phyloP scores from a whole-genome alignment of 2,888 invertebrate species.

The Graphium colonna region DNA sequence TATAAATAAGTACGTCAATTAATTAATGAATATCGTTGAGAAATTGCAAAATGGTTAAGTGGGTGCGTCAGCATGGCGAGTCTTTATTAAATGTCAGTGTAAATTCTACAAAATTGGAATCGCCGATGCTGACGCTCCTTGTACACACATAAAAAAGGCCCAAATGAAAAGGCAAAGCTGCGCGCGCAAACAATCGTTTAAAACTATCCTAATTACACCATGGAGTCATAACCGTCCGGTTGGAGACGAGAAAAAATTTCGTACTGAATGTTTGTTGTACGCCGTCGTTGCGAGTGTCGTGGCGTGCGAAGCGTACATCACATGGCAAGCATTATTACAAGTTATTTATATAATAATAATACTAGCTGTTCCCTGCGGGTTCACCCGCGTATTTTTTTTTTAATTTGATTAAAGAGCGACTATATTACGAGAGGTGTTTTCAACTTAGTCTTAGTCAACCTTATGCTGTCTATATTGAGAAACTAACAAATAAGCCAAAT shows the following conservation, averaged over 20 bases:
- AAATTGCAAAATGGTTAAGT: background rate
- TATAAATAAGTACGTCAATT: background rate
- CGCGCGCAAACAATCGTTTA: background rate
- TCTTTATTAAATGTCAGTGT: background rate
- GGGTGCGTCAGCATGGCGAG: background rate
- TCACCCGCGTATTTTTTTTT: too few species aligned
- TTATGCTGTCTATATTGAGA: too few species aligned
- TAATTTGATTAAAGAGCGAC: too few species aligned
- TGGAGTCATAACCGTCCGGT: conserved; percentile 1
- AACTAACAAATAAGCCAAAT: too few species aligned
- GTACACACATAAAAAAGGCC: background rate
- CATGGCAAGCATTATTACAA: too few species aligned
- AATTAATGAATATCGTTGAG: background rate
- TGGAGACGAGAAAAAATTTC: conserved; percentile 19
- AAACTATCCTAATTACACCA: conserved; percentile 18
- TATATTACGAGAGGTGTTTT: too few species aligned
- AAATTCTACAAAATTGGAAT: background rate
- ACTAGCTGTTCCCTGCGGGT: too few species aligned
- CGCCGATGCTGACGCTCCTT: background rate
- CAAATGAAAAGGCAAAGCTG: background rate
- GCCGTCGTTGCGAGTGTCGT: too few species aligned
- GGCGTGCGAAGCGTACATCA: too few species aligned
- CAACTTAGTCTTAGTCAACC: too few species aligned
- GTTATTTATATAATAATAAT: too few species aligned
- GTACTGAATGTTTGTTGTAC: conserved; percentile 15